Evolutionary conservation across 2,888 invertebrate species (phyloP).

Genomic region (Opisthograptis luteolata): DNA sequence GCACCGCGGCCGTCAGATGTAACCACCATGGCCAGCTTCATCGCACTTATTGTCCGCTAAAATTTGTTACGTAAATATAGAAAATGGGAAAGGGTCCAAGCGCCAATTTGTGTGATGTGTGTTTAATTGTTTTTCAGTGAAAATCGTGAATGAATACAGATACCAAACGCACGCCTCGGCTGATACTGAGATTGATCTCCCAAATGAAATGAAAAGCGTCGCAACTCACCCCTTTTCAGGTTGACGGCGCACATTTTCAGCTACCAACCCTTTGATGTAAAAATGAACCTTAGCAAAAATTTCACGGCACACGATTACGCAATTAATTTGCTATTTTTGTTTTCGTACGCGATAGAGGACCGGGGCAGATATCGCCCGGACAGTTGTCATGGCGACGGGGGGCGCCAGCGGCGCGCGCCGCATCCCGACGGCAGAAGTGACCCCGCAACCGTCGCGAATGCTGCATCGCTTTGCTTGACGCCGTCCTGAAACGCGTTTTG

Average conservation of each 20-base stretch:
- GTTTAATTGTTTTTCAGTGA: background rate
- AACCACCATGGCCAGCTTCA: conserved; percentile 4
- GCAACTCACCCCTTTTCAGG: conserved; percentile 49
- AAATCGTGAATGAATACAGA: too few relatives aligned
- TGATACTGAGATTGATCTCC: conserved; percentile 9
- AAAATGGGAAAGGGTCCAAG: conserved; percentile 5
- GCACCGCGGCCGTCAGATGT: conserved; percentile 15
- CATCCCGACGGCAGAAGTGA: conserved; percentile 70
- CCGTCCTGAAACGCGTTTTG: conserved; percentile 58
- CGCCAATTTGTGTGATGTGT: background rate
- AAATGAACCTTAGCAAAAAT: conserved; percentile 63
- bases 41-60: background rate
- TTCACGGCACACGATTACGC: conserved; percentile 74
- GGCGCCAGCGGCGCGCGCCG: conserved; percentile 81
- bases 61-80: conserved; percentile 17
- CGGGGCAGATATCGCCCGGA: conserved; percentile 76
- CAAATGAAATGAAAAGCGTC: conserved; percentile 14
- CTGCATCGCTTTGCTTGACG: conserved; percentile 56
- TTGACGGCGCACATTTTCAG: conserved; percentile 46
- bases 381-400: conserved; percentile 73
- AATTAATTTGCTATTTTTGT: conserved; percentile 83
- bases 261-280: conserved; percentile 59
- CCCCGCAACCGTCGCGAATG: conserved; percentile 67
- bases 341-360: conserved; percentile 68
- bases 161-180: conserved; percentile 17